Evolutionary conservation across 2,888 invertebrate species (phyloP), one percentile per base, ranked within the genome.

Genomic region (Orthonychiurus folsomi): DNA sequence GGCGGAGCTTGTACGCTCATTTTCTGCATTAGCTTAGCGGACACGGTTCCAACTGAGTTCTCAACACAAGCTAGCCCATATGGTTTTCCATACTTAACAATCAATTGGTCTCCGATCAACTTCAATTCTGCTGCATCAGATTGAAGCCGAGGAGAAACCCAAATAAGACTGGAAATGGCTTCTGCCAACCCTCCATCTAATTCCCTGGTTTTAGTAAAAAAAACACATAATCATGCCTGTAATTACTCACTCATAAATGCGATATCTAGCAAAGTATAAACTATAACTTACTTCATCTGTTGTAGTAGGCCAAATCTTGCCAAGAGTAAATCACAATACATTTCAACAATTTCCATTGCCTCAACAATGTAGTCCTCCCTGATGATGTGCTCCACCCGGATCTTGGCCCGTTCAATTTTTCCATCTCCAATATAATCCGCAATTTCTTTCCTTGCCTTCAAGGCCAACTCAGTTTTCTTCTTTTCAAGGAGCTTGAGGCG

Each of bases 331-430:
- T 99, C 99, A 79, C 99, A 97, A 76, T 94, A 99, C 95, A 99
- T 97, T 81, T 99, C 99, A 0, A 99, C 85, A 64, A 99, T 84
- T 81, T 99, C 99, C 89, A 97, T 93, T 1, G 97, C 97, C 79
- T 99, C 99, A 2, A 99, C 96, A 79, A 97, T 83, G 77, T 99
- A 99, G 79, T 99, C 99, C 79, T 97, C 96, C 55, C 99, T 85
- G 74, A 99, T 95, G 63, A 99, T 99, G 74, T 96, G 93, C 79
- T 99, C 99, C 12, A 99, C 99, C 26, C 97, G 83, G 69, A 99
- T 99, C 77, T 93, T 89, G 0, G 97, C 99, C 69, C 91, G 80
- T 79, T 92, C 92, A 71, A 81, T 81, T 81, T 92, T 92, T 62
- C 90, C 91, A 71, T 86, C 85, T 59, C 84, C 83, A 66, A 96